Evolutionary conservation across 2,797 vertebrate species (phyloP).

Genomic region (Fratercula arctica): DNA sequence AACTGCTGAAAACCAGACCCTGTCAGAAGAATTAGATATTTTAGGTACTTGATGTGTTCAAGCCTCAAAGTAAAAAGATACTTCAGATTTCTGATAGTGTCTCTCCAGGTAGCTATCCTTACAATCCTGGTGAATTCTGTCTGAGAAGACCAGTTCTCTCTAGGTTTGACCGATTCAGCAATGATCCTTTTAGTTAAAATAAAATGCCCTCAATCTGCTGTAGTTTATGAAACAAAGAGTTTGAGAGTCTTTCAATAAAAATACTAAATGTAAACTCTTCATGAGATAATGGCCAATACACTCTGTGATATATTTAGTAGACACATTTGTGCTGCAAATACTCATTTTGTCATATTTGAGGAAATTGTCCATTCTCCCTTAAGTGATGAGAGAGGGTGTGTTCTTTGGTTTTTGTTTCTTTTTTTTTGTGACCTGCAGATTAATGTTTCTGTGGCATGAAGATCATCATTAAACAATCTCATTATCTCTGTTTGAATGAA

Average conservation of each 20-base stretch:
- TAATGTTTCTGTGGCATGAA: constrained; percentile 34
- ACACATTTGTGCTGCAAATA: constrained; percentile 2
- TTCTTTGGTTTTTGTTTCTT: background rate
- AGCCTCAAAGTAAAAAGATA: background rate
- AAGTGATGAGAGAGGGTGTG: background rate
- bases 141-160: background rate
- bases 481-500: constrained; percentile 62
- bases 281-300: background rate
- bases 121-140: background rate
- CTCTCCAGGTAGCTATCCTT: background rate
- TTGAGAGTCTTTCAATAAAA: constrained; percentile 9
- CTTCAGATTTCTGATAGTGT: background rate
- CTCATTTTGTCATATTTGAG: background rate
- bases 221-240: background rate
- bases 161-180: background rate
- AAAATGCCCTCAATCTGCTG: background rate
- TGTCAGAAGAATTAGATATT: background rate
- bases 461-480: constrained; percentile 53
- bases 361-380: background rate
- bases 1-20: background rate
- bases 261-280: background rate
- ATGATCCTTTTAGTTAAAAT: background rate
- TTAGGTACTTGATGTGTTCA: background rate
- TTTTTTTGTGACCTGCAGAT: constrained; percentile 21
- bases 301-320: background rate